phyloP scores from a whole-genome alignment of 1,140 invertebrate genomes.

The Phymorhynchus buccinoides region DNA sequence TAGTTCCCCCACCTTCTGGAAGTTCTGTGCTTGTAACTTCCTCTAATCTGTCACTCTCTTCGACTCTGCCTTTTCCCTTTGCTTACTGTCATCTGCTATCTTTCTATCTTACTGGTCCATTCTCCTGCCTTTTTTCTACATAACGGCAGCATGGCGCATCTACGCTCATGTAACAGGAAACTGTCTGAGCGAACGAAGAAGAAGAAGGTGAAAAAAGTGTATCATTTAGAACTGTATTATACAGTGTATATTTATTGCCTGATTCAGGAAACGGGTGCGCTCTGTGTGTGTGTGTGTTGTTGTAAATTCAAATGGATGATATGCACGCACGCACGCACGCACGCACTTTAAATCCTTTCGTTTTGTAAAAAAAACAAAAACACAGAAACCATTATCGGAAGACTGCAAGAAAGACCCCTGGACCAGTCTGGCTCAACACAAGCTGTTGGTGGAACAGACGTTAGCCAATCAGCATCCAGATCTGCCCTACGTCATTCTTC shows the following conservation, averaged over 20 bases:
- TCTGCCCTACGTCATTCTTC: slow-evolving; percentile 86
- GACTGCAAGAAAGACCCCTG: slow-evolving; percentile 84
- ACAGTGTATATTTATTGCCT: neutral
- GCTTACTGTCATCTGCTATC: too few relatives aligned
- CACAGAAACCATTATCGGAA: slow-evolving; percentile 83
- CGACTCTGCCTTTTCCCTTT: too few relatives aligned
- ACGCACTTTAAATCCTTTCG: neutral
- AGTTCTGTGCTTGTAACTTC: too few relatives aligned
- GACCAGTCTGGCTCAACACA: slow-evolving; percentile 87
- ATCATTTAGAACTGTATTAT: too few relatives aligned
- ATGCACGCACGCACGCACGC: neutral
- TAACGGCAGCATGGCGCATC: too few relatives aligned
- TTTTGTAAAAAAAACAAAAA: neutral
- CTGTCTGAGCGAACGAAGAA: too few relatives aligned
- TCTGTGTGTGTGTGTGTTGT: neutral
- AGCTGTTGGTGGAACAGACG: slow-evolving; percentile 86
- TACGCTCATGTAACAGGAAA: too few relatives aligned
- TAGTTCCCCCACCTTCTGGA: too few relatives aligned
- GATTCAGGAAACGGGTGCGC: neutral
- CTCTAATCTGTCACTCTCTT: too few relatives aligned
- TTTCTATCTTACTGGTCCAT: too few relatives aligned
- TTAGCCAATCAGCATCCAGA: slow-evolving; percentile 79
- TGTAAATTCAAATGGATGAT: neutral
- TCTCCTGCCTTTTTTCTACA: too few relatives aligned
- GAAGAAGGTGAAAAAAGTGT: too few relatives aligned